Evolutionary conservation across 2,888 invertebrate genomes (phyloP).

Genomic region (Phlogophora meticulosa): DNA sequence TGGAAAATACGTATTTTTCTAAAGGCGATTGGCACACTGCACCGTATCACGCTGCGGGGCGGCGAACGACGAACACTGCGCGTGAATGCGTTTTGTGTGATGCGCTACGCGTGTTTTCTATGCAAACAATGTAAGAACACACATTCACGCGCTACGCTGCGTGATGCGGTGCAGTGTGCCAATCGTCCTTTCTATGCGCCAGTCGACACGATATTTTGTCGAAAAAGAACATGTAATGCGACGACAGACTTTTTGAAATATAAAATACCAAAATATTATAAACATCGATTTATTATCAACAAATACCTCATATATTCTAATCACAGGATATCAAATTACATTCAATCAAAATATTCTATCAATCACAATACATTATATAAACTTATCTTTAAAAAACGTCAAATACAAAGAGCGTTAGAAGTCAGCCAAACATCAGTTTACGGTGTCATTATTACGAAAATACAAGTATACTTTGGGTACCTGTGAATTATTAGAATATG

Average conservation of each 20-base stretch:
- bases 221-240: not conserved
- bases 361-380: constrained; percentile 71
- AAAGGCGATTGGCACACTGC: no score
- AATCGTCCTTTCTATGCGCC: no score
- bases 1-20: no score
- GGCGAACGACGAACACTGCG: no score
- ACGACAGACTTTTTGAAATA: not conserved
- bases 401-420: constrained; percentile 67
- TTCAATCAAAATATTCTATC: constrained; percentile 72
- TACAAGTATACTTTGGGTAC: constrained; percentile 55
- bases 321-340: constrained; percentile 84
- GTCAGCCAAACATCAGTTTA: constrained; percentile 32
- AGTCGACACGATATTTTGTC: not conserved
- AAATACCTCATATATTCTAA: constrained; percentile 81
- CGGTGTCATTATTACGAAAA: constrained; percentile 33
- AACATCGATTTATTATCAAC: constrained; percentile 83
- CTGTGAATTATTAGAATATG: constrained; percentile 55
- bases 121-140: no score
- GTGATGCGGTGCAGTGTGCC: no score
- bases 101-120: no score
- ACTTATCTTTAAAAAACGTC: constrained; percentile 66
- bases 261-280: constrained; percentile 62
- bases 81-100: no score
- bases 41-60: no score
- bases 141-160: no score